Conservation (phyloP, 64 coral and sea anemone genomes). For the Pocillopora damicornis region DNA sequence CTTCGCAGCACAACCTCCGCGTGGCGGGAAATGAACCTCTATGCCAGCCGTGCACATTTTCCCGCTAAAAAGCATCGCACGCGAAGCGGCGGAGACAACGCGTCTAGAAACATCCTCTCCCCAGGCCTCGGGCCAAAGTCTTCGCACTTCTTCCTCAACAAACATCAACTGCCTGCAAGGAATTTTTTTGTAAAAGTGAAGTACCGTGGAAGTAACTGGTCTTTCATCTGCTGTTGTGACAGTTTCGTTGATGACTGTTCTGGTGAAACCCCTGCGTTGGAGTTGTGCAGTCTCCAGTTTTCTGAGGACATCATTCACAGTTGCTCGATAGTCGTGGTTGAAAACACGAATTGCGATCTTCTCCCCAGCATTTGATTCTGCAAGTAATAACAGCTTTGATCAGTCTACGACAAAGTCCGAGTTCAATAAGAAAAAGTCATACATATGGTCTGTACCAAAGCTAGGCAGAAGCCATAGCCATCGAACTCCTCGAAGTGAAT, state of each 20-base stretch:
- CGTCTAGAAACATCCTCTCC: conserved; percentile 11
- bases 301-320: background rate
- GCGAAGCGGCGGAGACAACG: conserved; percentile 12
- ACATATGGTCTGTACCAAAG: too few species aligned
- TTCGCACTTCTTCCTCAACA: conserved; percentile 1
- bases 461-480: too few species aligned
- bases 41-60: conserved; percentile 23
- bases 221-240: background rate
- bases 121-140: conserved; percentile 9
- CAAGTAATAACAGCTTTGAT: background rate
- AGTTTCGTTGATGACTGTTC: background rate
- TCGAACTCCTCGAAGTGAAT: too few species aligned
- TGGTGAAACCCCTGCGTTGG: conserved; percentile 10
- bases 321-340: conserved; percentile 24
- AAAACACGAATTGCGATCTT: conserved; percentile 20
- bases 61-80: background rate
- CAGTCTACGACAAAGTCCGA: background rate
- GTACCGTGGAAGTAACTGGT: background rate
- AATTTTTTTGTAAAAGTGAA: conserved; percentile 26
- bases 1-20: background rate
- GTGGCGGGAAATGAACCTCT: conserved; percentile 15
- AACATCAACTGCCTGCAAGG: background rate
- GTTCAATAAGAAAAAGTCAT: background rate
- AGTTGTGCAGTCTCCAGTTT: background rate
- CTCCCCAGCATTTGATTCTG: background rate